Evolutionary conservation across 2,888 invertebrate species (phyloP).

Genomic region (Drosophila vallismaia): DNA sequence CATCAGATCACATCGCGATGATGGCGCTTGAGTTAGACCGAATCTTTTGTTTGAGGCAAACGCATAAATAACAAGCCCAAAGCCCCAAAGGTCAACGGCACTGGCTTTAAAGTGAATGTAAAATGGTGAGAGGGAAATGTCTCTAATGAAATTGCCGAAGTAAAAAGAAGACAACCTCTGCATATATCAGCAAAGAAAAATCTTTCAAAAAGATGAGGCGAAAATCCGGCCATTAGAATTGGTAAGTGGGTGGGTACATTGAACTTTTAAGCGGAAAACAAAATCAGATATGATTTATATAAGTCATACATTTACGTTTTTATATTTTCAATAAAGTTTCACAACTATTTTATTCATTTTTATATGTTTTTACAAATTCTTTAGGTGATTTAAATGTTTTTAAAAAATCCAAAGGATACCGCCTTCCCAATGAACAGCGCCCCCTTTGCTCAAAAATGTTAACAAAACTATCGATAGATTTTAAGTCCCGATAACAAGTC

Average conservation of each 20-base stretch:
- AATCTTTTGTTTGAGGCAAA: slow-evolving; percentile 59
- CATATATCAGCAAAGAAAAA: slow-evolving; percentile 3
- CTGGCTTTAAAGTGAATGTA: slow-evolving; percentile 43
- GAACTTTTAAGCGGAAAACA: background rate
- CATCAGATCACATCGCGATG: slow-evolving; percentile 21
- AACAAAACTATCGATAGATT: background rate
- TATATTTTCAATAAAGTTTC: too few relatives aligned
- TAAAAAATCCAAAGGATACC: background rate
- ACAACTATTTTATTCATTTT: background rate
- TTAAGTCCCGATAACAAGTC: background rate
- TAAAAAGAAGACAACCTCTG: slow-evolving; percentile 7
- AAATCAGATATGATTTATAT: background rate
- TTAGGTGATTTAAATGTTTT: too few relatives aligned
- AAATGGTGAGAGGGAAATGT: slow-evolving; percentile 41
- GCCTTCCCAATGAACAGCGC: background rate
- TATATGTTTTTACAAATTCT: background rate
- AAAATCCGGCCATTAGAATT: background rate
- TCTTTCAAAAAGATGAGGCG: background rate
- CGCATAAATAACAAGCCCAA: slow-evolving; percentile 51
- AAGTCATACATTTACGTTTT: too few relatives aligned
- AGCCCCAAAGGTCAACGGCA: slow-evolving; percentile 64
- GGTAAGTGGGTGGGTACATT: background rate
- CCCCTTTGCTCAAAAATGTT: background rate
- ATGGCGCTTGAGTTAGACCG: slow-evolving; percentile 33
- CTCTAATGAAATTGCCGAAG: slow-evolving; percentile 31